Percentiles rank a stretch among this genome's conserved stretches.
These are phyloP conservation scores for Scalopus aquaticus DNA, from an alignment of 2,113 vertebrate genomes.

Conservation along the genomic window DNA sequence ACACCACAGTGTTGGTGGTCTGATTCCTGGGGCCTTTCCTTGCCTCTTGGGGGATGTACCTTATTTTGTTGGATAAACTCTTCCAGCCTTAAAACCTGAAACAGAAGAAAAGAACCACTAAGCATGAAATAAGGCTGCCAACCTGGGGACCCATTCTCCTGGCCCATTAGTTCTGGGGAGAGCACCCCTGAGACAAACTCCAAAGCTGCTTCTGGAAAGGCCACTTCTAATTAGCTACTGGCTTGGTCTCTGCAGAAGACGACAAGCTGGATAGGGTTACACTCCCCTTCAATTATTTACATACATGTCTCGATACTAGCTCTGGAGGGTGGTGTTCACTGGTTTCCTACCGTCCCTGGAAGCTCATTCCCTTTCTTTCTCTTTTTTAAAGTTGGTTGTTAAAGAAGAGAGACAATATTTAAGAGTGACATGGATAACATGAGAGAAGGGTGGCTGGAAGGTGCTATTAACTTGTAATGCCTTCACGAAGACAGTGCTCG, in stretches of 20 bases:
- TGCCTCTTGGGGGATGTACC: neutral
- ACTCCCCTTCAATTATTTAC: neutral
- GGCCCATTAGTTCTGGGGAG: neutral
- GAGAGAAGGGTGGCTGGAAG: neutral
- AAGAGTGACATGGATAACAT: neutral
- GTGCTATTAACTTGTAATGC: neutral
- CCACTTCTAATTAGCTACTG: neutral
- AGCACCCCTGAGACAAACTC: neutral
- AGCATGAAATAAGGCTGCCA: neutral
- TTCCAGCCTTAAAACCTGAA: slow-evolving; percentile 71
- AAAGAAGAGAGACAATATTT: slow-evolving; percentile 27
- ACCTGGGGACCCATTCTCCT: neutral
- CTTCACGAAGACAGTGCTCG: neutral
- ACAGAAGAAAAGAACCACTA: neutral
- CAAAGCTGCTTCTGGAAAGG: neutral
- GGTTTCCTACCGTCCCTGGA: neutral
- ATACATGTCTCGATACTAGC: neutral
- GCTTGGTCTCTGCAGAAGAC: neutral
- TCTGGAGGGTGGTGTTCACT: neutral
- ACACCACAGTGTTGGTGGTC: neutral
- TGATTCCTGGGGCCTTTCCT: neutral
- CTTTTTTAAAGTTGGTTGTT: neutral
- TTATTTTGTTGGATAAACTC: slow-evolving; percentile 73
- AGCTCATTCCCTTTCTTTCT: neutral
- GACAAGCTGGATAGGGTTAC: neutral